These are phyloP conservation scores for Calycopis cecrops DNA, from an alignment of 1,140 invertebrate species.

Conservation along the genomic window DNA sequence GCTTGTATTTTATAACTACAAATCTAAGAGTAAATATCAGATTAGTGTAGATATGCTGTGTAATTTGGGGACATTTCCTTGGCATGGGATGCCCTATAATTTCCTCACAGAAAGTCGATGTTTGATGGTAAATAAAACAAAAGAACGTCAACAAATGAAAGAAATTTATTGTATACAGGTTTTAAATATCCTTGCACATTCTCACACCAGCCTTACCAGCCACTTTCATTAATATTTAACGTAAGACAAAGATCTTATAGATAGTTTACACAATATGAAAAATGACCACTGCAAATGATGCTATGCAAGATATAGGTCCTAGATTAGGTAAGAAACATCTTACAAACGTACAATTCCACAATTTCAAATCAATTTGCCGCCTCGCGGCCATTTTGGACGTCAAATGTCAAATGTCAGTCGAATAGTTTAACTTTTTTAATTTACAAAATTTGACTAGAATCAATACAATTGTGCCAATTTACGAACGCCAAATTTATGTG, in stretches of 20 bases:
- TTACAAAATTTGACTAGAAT: constrained; percentile 72
- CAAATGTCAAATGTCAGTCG: constrained; percentile 59
- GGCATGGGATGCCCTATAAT: no score
- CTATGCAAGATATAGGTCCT: constrained; percentile 37
- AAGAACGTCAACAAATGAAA: constrained; percentile 70
- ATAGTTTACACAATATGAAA: constrained; percentile 66
- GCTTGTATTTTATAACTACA: no score
- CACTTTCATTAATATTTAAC: constrained; percentile 65
- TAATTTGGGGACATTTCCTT: no score
- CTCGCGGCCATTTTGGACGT: constrained; percentile 65
- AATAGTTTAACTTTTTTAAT: constrained; percentile 46
- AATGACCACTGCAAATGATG: constrained; percentile 55
- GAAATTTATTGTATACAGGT: constrained; percentile 75
- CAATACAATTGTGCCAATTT: constrained; percentile 64
- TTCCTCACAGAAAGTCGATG: no score
- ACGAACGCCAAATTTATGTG: constrained; percentile 39
- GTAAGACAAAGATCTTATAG: constrained; percentile 69
- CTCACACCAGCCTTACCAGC: constrained; percentile 68
- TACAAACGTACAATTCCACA: constrained; percentile 61
- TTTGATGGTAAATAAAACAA: constrained; percentile 56
- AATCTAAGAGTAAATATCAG: no score
- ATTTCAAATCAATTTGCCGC: constrained; percentile 65
- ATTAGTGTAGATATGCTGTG: no score
- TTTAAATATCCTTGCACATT: constrained; percentile 70
- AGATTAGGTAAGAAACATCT: constrained; percentile 17